Base-by-base conservation (phyloP, 2,888 invertebrate genomes). In the Morinoia aosen region DNA sequence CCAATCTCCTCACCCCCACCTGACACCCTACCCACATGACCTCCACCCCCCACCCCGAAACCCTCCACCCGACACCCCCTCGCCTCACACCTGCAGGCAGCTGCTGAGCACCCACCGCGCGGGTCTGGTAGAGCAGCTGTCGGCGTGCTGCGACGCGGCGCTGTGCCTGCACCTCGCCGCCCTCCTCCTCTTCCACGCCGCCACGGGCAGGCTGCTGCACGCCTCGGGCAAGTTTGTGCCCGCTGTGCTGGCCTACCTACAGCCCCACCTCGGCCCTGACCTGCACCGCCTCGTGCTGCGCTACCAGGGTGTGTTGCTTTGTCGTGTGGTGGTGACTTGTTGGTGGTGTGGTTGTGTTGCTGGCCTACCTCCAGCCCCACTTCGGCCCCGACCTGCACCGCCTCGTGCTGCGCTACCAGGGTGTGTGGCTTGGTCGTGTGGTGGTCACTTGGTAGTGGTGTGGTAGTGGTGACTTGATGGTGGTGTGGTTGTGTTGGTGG, bases 181-280 rank as follows among this genome's bases (percentile, higher is more conserved):
- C 0, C 97, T 99, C 96, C 98, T 99, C 91, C 98, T 99, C 95
- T 99, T 99, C 97, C 98, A 98, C 95, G 98, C 98, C 19, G 98
- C 98, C 5, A 98, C 98, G 0, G 98, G 96, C 40, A 39, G 98
- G 97, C 98, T 99, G 97, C 97, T 99, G 58, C 99, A 99, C 97
- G 99, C 99, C 33, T 99, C 99, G 58, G 99, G 99, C 0, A 98
- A 99, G 97, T 99, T 99, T 97, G 99, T 99, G 25, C 98, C 99
- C 0, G 98, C 98, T 40, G 98, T 99, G 97, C 97, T 99, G 94
- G 97, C 98, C 0, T 98, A 98, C 97, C 98, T 99, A 95, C 98
- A 98, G 96, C 97, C 98, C 56, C 98, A 98, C 97, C 97, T 99
- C 95, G 98, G 98, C 96, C 97, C 98, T 57, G 98, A 98, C 12